Evolutionary conservation across 2,113 vertebrate species (phyloP).

Genomic region (Ascaphus truei): DNA sequence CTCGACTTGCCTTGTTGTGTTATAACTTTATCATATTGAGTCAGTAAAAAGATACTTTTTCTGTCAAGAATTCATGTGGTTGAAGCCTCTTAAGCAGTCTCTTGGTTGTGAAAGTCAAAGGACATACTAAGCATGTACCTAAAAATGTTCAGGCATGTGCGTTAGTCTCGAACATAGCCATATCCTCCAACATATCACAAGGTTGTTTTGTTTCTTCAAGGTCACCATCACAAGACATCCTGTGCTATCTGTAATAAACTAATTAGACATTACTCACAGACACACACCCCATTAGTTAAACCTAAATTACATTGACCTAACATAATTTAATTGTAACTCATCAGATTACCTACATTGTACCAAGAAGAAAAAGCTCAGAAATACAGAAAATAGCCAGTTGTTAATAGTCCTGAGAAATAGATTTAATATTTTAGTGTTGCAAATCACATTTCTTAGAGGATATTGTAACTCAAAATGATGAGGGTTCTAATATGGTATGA

Average conservation of each 20-base stretch:
- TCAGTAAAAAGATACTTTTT: neutral
- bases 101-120: neutral
- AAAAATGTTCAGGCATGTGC: constrained; percentile 8
- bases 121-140: neutral
- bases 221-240: constrained; percentile 55
- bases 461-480: too few species aligned
- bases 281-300: constrained; percentile 59
- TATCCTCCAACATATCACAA: constrained; percentile 54
- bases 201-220: constrained; percentile 60
- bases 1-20: too few species aligned
- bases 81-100: neutral
- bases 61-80: neutral
- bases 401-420: constrained; percentile 33
- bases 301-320: constrained; percentile 56
- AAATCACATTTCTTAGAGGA: too few species aligned
- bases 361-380: neutral
- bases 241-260: constrained; percentile 56
- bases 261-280: constrained; percentile 55
- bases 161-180: constrained; percentile 45
- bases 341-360: constrained; percentile 53
- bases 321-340: constrained; percentile 58
- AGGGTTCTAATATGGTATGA: too few species aligned
- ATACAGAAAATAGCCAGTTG: neutral
- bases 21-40: neutral
- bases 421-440: too few species aligned